These are phyloP conservation scores for Barnardius zonarius DNA, from an alignment of 2,113 vertebrate genomes.

Conservation along the genomic window DNA sequence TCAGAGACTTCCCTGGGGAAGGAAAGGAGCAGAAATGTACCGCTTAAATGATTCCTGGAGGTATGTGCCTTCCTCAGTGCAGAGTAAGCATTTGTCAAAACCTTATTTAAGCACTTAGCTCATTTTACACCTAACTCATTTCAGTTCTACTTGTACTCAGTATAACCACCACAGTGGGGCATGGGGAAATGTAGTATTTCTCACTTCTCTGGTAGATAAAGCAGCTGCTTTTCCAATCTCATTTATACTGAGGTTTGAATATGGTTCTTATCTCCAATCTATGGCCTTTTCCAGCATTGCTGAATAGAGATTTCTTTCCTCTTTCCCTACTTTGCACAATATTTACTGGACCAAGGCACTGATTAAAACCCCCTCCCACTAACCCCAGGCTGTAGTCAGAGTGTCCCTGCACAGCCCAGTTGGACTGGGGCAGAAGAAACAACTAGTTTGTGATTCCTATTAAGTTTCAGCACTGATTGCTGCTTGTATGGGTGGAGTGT, in stretches of 20 bases:
- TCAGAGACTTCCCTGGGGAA: background rate
- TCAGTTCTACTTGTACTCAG: background rate
- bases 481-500: background rate
- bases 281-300: background rate
- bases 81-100: background rate
- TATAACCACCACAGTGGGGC: background rate
- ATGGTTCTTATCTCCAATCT: background rate
- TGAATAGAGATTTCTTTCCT: background rate
- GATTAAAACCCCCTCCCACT: accelerated
- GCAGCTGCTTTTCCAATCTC: background rate
- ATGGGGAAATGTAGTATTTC: background rate
- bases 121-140: background rate
- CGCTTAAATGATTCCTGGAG: background rate
- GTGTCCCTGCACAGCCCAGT: accelerated
- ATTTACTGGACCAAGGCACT: background rate
- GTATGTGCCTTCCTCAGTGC: background rate
- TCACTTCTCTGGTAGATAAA: background rate
- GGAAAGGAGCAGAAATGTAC: background rate
- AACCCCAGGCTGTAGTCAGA: background rate
- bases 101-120: background rate
- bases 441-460: background rate
- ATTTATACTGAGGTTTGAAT: background rate
- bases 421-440: accelerated
- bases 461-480: background rate
- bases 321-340: background rate